Base-by-base conservation (phyloP, 2,113 vertebrate genomes). In the Catharus bicknelli region DNA sequence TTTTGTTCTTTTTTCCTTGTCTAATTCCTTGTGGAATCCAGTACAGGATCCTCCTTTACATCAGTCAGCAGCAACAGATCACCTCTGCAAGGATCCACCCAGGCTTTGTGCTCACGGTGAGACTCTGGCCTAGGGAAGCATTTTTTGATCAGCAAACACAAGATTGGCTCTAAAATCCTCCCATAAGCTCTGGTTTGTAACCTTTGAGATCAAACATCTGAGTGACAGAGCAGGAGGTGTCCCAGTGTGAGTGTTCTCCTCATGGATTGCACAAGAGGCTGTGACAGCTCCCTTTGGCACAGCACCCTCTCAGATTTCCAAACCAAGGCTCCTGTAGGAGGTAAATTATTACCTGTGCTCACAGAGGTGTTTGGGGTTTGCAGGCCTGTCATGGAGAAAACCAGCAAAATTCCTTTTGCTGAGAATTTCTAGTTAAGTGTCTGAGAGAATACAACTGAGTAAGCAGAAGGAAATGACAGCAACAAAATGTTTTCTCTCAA, bases 31-130 rank as follows among this genome's bases (percentile, higher is more conserved):
- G 29, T 95, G 95, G 90, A 97, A 79, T 98, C 91, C 97, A 99
- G 99, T 99, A 99, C 97, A 99, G 98, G 96, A 97, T 99, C 91
- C 98, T 99, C 92, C 98, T 99, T 82, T 99, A 99, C 92, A 96
- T 98, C 94, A 99, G 98, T 90, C 99, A 99, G 83, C 99, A 99
- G 96, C 99, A 99, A 54, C 98, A 98, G 88, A 97, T 99, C 62
- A 83, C 99, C 8, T 29, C 97, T 32, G 98, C 99, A 62, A 98
- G 97, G 95, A 98, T 99, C 94, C 98, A 99, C 6, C 45, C 96
- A 7, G 98, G 98, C 51, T 99, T 99, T 83, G n/a, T 98, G 10
- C 97, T 99, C 87, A 99, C 97, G 90, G 99, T 99, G 96, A 98
- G 99, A 12, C 38, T 42, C 30, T 27, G 57, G 5, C 16, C 62